These are phyloP conservation scores for Chinchilla lanigera DNA, from an alignment of 2,113 vertebrate genomes.

Conservation along the genomic window DNA sequence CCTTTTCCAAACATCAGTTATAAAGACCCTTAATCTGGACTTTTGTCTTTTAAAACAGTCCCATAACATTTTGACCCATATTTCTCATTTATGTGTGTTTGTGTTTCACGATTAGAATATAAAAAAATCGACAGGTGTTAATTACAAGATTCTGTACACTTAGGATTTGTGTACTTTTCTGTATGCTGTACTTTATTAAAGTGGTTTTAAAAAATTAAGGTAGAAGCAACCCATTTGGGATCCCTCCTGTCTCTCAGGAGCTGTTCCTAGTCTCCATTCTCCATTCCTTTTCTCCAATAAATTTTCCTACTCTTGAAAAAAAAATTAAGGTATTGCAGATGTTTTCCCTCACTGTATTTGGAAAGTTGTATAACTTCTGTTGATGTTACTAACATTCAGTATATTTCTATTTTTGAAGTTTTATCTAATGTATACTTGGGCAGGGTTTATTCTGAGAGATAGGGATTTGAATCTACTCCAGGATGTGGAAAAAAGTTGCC, in stretches of 20 bases:
- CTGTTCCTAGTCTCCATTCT: no score
- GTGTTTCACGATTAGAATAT: background rate
- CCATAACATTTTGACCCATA: background rate
- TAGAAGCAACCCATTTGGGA: background rate
- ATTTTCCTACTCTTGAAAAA: background rate
- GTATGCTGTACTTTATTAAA: background rate
- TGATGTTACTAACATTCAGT: background rate
- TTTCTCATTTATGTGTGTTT: background rate
- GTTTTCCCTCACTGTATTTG: background rate
- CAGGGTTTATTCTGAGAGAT: slow-evolving; percentile 9
- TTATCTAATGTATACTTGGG: background rate
- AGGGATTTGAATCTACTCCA: background rate
- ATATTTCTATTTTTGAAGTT: slow-evolving; percentile 27
- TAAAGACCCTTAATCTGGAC: background rate
- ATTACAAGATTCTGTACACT: background rate
- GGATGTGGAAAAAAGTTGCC: background rate
- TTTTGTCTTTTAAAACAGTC: background rate
- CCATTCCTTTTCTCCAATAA: no score
- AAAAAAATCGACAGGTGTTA: background rate
- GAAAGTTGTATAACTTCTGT: background rate
- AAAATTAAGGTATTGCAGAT: background rate
- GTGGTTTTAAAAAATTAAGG: background rate
- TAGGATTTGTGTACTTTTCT: background rate
- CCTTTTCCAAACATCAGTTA: background rate
- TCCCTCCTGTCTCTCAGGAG: no score